Evolutionary conservation across 2,797 vertebrate genomes (phyloP).

Genomic region (Naso thynnoides): DNA sequence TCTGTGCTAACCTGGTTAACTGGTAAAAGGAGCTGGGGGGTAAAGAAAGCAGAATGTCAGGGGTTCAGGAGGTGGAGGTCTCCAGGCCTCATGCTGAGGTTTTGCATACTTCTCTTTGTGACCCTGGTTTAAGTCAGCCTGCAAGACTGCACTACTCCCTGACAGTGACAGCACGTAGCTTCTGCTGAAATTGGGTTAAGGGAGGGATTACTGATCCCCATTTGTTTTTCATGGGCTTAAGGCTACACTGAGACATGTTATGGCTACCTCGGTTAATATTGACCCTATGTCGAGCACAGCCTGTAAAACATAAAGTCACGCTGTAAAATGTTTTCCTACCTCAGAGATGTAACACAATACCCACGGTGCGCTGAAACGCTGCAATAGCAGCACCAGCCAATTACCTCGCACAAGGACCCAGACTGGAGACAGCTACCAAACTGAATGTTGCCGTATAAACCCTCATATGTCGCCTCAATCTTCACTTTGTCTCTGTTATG

Average conservation of each 20-base stretch:
- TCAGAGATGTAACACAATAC: conserved; percentile 61
- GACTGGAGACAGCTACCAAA: conserved; percentile 34
- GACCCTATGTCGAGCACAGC: conserved; percentile 44
- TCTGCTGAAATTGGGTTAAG: conserved; percentile 70
- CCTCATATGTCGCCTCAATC: conserved; percentile 29
- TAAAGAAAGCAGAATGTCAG: conserved; percentile 51
- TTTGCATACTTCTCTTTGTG: conserved; percentile 62
- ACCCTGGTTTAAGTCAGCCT: conserved; percentile 44
- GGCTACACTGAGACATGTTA: conserved; percentile 65
- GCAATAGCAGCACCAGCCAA: conserved; percentile 25
- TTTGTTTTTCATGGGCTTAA: conserved; percentile 72
- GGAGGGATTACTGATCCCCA: conserved; percentile 59
- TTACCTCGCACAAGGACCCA: conserved; percentile 12
- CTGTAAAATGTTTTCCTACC: conserved; percentile 60
- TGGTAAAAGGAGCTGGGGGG: conserved; percentile 27
- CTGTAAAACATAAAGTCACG: conserved; percentile 48
- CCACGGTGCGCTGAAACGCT: conserved; percentile 21
- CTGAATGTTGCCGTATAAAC: conserved; percentile 27
- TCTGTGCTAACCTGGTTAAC: conserved; percentile 46
- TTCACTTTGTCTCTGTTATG: conserved; percentile 43
- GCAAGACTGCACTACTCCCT: conserved; percentile 41
- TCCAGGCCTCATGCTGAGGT: conserved; percentile 46
- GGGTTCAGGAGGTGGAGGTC: conserved; percentile 55
- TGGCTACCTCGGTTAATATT: conserved; percentile 68
- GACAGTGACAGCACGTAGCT: conserved; percentile 52